Evolutionary conservation across 2,797 vertebrate genomes (phyloP).

Genomic region (Australoheros facetus): DNA sequence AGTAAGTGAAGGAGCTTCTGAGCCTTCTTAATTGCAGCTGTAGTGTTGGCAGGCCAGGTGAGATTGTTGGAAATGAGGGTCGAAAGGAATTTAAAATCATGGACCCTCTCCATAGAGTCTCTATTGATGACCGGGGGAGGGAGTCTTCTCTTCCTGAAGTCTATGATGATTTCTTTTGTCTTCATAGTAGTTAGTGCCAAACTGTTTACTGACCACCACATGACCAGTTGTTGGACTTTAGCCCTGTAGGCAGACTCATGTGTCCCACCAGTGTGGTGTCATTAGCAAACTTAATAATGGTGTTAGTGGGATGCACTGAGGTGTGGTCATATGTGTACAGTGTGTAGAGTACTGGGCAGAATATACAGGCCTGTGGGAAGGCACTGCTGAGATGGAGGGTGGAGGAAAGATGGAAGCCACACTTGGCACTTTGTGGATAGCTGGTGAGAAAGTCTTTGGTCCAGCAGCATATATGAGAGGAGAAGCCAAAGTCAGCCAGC

Average conservation of each 20-base stretch:
- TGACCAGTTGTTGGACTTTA: neutral
- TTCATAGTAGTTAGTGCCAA: neutral
- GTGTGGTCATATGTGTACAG: neutral
- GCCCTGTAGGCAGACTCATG: neutral
- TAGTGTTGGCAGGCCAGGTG: neutral
- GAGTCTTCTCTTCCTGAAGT: neutral
- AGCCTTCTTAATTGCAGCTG: neutral
- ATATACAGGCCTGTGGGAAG: too few species aligned
- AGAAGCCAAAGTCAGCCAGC: neutral
- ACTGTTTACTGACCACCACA: neutral
- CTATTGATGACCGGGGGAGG: neutral
- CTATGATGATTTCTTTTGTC: neutral
- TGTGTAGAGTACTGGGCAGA: too few species aligned
- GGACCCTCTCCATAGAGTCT: neutral
- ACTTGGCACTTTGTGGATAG: too few species aligned
- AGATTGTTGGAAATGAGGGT: neutral
- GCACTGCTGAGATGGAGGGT: too few species aligned
- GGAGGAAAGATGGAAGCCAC: too few species aligned
- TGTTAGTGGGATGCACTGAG: neutral
- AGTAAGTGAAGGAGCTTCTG: neutral
- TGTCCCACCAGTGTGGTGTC: neutral
- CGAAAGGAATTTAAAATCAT: neutral
- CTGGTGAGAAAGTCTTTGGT: neutral
- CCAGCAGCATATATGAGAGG: neutral
- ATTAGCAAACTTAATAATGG: neutral